Conservation (phyloP, 2,888 invertebrate species). For the Drosophila paucipuncta region DNA sequence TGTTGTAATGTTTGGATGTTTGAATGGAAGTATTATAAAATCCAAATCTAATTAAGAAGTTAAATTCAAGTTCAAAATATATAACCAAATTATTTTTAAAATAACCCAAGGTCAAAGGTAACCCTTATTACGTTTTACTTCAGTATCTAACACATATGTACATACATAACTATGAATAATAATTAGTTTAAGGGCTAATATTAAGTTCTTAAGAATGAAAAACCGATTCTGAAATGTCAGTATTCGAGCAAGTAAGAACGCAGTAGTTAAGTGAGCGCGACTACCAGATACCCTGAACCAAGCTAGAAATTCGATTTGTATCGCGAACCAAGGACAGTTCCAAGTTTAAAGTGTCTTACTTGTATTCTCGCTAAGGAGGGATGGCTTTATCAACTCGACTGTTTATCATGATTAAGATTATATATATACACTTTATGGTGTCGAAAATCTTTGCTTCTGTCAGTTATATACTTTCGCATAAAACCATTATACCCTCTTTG, state of each 20-base stretch:
- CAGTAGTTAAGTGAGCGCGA: not conserved
- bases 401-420: not conserved
- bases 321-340: not conserved
- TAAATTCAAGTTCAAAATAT: not conserved
- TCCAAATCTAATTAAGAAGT: not conserved
- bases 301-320: not conserved
- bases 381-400: not conserved
- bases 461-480: not conserved
- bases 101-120: not conserved
- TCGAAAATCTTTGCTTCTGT: not conserved
- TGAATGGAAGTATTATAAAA: not conserved
- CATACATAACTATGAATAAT: not conserved
- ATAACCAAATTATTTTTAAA: not conserved
- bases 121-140: not conserved
- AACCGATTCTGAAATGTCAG: not conserved
- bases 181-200: not conserved
- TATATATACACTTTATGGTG: too few species aligned
- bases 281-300: not conserved
- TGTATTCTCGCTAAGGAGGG: not conserved
- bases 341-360: not conserved
- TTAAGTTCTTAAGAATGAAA: not conserved
- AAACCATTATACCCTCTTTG: not conserved
- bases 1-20: not conserved
- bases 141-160: not conserved
- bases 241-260: not conserved